phyloP scores from a whole-genome alignment of 2,888 invertebrate species.

The Ochropleura leucogaster region DNA sequence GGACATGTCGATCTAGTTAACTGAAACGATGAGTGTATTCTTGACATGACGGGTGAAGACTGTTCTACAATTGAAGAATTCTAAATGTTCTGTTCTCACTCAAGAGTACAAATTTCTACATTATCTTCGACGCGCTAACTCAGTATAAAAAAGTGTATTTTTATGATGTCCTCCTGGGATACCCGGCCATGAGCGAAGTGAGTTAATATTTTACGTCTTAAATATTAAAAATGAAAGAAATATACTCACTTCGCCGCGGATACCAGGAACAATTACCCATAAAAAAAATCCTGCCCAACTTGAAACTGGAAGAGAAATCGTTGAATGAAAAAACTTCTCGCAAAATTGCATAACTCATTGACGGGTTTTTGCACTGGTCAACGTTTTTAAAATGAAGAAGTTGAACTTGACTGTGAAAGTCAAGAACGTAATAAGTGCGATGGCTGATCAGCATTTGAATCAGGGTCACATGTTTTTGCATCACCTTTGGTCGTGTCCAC shows the following conservation, averaged over 20 bases:
- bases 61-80: not conserved
- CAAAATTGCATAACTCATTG: constrained; percentile 58
- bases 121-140: not conserved
- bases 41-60: constrained; percentile 38
- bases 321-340: constrained; percentile 49
- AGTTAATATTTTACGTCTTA: constrained; percentile 1
- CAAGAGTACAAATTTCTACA: no score
- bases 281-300: constrained; percentile 22
- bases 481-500: constrained; percentile 35
- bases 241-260: not conserved
- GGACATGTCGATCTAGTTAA: constrained; percentile 60
- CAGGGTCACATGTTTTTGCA: constrained; percentile 65
- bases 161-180: not conserved
- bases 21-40: constrained; percentile 42
- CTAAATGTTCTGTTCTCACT: not conserved
- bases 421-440: constrained; percentile 60
- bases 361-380: constrained; percentile 52
- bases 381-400: constrained; percentile 61
- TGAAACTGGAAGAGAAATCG: constrained; percentile 54
- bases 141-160: constrained; percentile 12
- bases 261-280: constrained; percentile 25
- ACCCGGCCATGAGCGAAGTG: not conserved
- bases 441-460: constrained; percentile 64
- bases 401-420: constrained; percentile 70
- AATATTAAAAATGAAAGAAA: constrained; percentile 26